Evolutionary conservation across 2,888 invertebrate genomes (phyloP), one percentile per base, ranked within the genome.

Genomic region (Mythimna ferrago): DNA sequence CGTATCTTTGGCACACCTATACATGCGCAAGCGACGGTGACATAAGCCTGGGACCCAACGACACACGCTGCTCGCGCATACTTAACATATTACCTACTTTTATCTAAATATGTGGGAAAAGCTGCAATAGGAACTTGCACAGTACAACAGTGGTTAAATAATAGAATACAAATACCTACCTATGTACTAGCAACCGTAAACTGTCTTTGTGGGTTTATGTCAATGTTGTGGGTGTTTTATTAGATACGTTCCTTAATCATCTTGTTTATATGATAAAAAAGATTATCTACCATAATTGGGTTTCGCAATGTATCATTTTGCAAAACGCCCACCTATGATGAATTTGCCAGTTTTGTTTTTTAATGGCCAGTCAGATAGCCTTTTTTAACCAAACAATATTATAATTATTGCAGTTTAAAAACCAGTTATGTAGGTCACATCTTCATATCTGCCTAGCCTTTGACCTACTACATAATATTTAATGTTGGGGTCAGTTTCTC

Each of bases 41-140:
- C 87, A 91, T 90, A 91, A 91, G 87, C 85, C 80, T 88, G 80
- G 74, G 85, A 85, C 83, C 76, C 65, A 69, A 78, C 76, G 80
- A 81, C 72, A 75, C 70, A 77, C 57, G 71, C 73, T 81, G 79
- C 76, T 84, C 81, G 63, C 66, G 61, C 48, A 77, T 75, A 54
- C 58, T 69, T 76, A 61, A 48, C 21, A 64, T 58, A 65, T 56
- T 67, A 66, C 61, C 41, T 58, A 66, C 65, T 74, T 66, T 58
- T 64, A 58, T 60, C 21, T 41, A 61, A 76, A 48, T 21, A 38
- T 53, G 48, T 41, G 53, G 38, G 38, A 78, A 72, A 72, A 61
- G 11, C 48, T 54, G 38, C 32, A 61, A 48, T 48, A 54, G 19
- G 48, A 53, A 53, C 26, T 71, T 26, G 10, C 26, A 19, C 7